Evolutionary conservation across 2,888 invertebrate species (phyloP).

Genomic region (Hemaris fuciformis): DNA sequence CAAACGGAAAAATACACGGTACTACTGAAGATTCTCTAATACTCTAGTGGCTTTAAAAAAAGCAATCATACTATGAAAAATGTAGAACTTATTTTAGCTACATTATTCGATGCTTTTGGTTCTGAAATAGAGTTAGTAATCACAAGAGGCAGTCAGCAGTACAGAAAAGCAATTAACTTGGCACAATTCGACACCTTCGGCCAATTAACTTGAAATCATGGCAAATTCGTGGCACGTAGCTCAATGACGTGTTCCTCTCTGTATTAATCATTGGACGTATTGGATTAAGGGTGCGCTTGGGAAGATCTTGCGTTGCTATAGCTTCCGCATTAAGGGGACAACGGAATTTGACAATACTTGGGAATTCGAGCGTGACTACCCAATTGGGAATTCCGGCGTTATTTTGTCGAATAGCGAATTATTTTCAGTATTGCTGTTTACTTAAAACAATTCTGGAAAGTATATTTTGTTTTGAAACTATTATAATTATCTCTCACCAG

Average conservation of each 20-base stretch:
- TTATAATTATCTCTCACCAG: too few relatives aligned
- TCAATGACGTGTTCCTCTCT: constrained; percentile 47
- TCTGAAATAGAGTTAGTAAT: background rate
- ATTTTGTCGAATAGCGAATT: too few relatives aligned
- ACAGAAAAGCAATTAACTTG: constrained; percentile 1
- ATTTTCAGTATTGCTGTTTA: too few relatives aligned
- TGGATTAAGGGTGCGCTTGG: constrained; percentile 38
- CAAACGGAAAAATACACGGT: background rate
- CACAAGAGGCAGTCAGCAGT: background rate
- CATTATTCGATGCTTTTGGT: too few relatives aligned
- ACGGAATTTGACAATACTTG: background rate
- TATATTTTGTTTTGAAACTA: too few relatives aligned
- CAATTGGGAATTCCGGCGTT: too few relatives aligned
- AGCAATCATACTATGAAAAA: too few relatives aligned
- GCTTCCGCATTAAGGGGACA: background rate
- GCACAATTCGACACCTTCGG: constrained; percentile 23
- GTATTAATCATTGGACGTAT: constrained; percentile 43
- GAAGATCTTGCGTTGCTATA: background rate
- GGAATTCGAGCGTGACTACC: too few relatives aligned
- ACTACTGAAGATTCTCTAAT: too few relatives aligned
- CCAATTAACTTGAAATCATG: constrained; percentile 42
- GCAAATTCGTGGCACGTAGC: constrained; percentile 55
- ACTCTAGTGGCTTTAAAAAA: too few relatives aligned
- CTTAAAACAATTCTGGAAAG: too few relatives aligned
- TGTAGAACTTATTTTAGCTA: too few relatives aligned